Percentiles rank a stretch among this genome's conserved stretches.
phyloP scores from a whole-genome alignment of 1,140 invertebrate genomes.

The Reticulitermes speratus region DNA sequence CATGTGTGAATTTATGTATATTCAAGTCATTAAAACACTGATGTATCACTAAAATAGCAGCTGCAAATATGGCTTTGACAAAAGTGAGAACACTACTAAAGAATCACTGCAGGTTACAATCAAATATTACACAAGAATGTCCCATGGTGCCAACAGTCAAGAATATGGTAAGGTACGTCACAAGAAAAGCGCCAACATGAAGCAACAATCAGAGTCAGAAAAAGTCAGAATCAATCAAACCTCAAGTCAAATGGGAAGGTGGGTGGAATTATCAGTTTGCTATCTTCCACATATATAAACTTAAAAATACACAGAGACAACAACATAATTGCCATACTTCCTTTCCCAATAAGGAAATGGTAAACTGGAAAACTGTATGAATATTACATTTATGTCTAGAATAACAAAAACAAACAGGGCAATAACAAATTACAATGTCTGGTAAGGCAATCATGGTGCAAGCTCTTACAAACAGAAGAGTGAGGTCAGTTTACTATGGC shows the following conservation, averaged over 20 bases:
- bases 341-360: neutral
- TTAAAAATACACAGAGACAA: slow-evolving; percentile 12
- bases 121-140: slow-evolving; percentile 33
- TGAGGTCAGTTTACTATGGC: slow-evolving; percentile 6
- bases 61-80: slow-evolving; percentile 27
- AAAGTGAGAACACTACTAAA: slow-evolving; percentile 29
- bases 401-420: neutral
- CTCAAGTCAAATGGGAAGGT: slow-evolving; percentile 30
- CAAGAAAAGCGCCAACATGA: slow-evolving; percentile 39
- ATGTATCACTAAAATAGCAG: slow-evolving; percentile 31
- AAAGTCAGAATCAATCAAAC: slow-evolving; percentile 37
- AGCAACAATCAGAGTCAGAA: slow-evolving; percentile 39
- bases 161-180: slow-evolving; percentile 36
- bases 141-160: slow-evolving; percentile 37
- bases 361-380: neutral
- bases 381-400: neutral
- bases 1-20: slow-evolving; percentile 21
- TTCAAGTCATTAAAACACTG: slow-evolving; percentile 9
- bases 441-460: slow-evolving; percentile 17
- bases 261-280: slow-evolving; percentile 24
- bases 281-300: neutral
- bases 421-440: neutral
- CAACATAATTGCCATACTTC: slow-evolving; percentile 15
- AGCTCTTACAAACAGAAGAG: slow-evolving; percentile 11
- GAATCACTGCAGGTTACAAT: slow-evolving; percentile 35